These are phyloP conservation scores for Drosophila borborema DNA, from an alignment of 2,888 invertebrate species.

Conservation along the genomic window DNA sequence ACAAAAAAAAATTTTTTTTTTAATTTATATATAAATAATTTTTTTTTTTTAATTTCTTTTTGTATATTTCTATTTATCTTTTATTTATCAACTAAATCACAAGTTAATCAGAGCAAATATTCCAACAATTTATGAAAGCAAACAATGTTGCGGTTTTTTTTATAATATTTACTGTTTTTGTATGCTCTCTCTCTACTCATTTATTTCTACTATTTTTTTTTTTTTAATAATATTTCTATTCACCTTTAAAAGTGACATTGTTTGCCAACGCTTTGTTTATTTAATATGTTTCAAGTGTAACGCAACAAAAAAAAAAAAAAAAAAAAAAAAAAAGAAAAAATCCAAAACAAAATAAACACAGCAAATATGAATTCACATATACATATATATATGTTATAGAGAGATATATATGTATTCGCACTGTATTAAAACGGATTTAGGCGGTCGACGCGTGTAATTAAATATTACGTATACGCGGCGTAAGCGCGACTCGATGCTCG, in stretches of 20 bases:
- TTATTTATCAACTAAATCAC: slow-evolving; percentile 1
- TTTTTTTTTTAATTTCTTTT: neutral
- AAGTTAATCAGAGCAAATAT: slow-evolving; percentile 7
- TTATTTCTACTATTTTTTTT: too few relatives aligned
- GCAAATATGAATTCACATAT: neutral
- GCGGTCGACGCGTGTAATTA: slow-evolving; percentile 9
- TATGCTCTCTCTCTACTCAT: too few relatives aligned
- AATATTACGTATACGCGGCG: slow-evolving; percentile 49
- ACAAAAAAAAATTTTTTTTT: neutral
- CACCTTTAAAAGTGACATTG: slow-evolving; percentile 53
- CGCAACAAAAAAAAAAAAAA: neutral
- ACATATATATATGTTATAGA: neutral
- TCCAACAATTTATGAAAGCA: neutral
- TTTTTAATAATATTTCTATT: slow-evolving; percentile 23
- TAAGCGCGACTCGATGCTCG: slow-evolving; percentile 17
- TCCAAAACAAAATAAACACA: slow-evolving; percentile 9
- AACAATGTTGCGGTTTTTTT: neutral
- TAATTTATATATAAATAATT: too few relatives aligned
- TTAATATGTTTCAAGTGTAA: slow-evolving; percentile 6
- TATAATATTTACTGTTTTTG: neutral
- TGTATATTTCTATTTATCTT: neutral
- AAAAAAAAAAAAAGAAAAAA: neutral
- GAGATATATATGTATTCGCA: slow-evolving; percentile 30
- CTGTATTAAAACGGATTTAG: slow-evolving; percentile 43
- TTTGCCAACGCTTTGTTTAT: slow-evolving; percentile 19